phyloP scores from a whole-genome alignment of 2,113 vertebrate species.

The Eidolon helvum region DNA sequence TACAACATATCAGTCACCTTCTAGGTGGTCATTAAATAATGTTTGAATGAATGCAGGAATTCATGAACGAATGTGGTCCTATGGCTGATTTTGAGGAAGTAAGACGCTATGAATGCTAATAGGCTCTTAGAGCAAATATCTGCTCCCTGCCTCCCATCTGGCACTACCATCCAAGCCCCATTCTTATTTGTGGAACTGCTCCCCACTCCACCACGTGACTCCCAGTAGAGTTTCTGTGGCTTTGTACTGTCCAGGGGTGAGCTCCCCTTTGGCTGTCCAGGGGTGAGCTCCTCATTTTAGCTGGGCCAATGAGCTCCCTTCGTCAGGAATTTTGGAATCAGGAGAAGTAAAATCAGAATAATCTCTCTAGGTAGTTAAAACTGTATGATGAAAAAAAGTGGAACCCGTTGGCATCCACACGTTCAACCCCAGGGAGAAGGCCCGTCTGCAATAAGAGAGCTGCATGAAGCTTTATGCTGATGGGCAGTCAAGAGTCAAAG shows the following conservation, averaged over 20 bases:
- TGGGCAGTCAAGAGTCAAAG: conserved; percentile 6
- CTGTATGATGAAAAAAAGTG: not conserved
- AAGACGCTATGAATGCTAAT: not conserved
- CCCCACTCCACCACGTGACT: not conserved
- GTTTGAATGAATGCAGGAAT: not conserved
- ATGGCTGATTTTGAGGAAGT: not conserved
- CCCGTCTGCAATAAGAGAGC: not conserved
- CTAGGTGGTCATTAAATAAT: not conserved
- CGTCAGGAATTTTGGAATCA: not conserved
- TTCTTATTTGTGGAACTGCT: not conserved
- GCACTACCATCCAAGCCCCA: not conserved
- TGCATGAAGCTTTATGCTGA: conserved; percentile 3
- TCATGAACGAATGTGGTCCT: not conserved
- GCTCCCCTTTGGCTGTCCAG: not conserved
- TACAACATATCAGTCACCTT: not conserved
- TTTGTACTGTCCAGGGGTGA: not conserved
- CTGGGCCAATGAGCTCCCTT: not conserved
- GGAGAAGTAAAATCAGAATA: not conserved
- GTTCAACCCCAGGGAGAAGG: not conserved
- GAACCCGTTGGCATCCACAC: not conserved
- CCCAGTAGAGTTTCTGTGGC: not conserved
- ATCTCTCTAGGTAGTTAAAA: not conserved
- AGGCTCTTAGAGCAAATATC: not conserved
- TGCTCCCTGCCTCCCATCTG: not conserved
- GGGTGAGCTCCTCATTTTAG: not conserved